A percentile compares a stretch with the other conserved stretches of the same genome.
These are phyloP conservation scores for Champsocephalus esox DNA, from an alignment of 2,797 vertebrate genomes.

Conservation along the genomic window DNA sequence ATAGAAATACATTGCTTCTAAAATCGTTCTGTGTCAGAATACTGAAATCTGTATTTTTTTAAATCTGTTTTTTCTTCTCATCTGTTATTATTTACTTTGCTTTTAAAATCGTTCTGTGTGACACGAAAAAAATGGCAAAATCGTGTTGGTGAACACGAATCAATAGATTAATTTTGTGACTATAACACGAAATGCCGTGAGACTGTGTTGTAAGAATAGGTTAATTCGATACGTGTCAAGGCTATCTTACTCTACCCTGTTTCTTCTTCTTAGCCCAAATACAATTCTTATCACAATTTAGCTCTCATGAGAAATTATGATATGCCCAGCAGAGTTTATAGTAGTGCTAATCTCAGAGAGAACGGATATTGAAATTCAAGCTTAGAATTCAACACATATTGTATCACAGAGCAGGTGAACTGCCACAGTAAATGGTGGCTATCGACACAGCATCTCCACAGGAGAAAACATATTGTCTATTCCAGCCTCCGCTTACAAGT, in stretches of 20 bases:
- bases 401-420: background rate
- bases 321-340: no score
- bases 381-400: background rate
- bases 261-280: background rate
- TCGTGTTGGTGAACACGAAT: no score
- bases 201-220: background rate
- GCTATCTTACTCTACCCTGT: background rate
- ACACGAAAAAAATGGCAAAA: no score
- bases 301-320: background rate
- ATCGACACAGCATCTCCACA: background rate
- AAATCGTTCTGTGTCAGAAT: no score
- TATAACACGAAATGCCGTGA: no score
- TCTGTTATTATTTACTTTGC: no score
- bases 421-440: background rate
- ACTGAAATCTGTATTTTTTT: no score
- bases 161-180: no score
- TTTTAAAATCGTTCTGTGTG: no score
- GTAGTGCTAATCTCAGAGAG: background rate
- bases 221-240: background rate
- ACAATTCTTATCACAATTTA: constrained; percentile 6
- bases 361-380: background rate
- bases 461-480: background rate
- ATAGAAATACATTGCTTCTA: no score
- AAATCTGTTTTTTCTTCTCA: no score
- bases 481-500: background rate